Conservation (phyloP, 2,113 vertebrate species). For the Chloropsis cyanopogon region DNA sequence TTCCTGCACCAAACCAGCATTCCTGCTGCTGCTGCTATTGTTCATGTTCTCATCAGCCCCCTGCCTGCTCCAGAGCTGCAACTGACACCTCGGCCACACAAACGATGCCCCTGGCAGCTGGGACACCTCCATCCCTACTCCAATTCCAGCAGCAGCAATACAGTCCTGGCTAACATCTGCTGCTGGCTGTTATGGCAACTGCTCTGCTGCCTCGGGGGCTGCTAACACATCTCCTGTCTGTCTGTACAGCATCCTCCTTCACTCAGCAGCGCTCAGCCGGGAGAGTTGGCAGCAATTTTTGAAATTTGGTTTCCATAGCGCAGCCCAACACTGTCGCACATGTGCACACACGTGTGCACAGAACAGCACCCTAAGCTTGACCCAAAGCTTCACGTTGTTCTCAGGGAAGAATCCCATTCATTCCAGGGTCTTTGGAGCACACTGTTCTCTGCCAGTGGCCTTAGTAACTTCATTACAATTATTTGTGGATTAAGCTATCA, state of each 20-base stretch:
- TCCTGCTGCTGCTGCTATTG: not conserved
- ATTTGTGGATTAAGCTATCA: not conserved
- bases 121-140: not conserved
- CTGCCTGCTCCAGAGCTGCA: not conserved
- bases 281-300: not conserved
- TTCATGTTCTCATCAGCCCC: not conserved
- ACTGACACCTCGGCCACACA: not conserved
- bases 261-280: not conserved
- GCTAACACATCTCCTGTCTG: constrained; percentile 9
- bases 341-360: fast-evolving
- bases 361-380: not conserved
- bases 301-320: not conserved
- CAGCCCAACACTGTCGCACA: not conserved
- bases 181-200: constrained; percentile 44
- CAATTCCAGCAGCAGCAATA: not conserved
- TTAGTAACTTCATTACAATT: not conserved
- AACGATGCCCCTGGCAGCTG: not conserved
- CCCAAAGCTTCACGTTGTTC: not conserved
- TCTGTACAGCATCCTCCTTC: not conserved
- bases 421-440: not conserved
- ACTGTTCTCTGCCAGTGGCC: not conserved
- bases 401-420: not conserved
- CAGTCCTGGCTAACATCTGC: not conserved
- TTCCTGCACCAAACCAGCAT: not conserved
- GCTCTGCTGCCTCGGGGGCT: constrained; percentile 26